Evolutionary conservation across 2,113 vertebrate species (phyloP).

Genomic region (Tenrec ecaudatus): DNA sequence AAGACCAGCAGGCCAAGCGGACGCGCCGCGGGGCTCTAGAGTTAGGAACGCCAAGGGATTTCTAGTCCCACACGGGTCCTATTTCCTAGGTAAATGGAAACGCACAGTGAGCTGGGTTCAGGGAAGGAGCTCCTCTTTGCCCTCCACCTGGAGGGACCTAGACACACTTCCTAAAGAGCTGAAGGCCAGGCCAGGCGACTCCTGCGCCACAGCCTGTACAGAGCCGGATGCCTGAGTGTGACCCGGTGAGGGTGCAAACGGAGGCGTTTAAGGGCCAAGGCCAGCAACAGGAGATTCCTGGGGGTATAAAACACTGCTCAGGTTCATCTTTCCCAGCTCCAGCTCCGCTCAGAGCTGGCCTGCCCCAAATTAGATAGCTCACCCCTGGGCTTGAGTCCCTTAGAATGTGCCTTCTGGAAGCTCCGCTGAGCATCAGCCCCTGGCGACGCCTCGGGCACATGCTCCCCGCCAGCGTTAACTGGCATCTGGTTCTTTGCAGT

Average conservation of each 20-base stretch:
- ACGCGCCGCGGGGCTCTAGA: neutral
- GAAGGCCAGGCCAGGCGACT: neutral
- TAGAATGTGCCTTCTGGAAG: neutral
- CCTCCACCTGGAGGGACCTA: neutral
- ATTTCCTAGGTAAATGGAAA: constrained; percentile 21
- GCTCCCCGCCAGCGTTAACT: neutral
- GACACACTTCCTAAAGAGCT: neutral
- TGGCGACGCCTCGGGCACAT: neutral
- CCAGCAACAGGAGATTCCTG: neutral
- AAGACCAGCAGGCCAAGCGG: constrained; percentile 64
- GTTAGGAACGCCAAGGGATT: neutral
- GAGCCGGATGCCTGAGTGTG: neutral
- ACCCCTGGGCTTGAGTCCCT: neutral
- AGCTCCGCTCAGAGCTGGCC: neutral
- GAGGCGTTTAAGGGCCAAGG: neutral
- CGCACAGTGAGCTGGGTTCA: constrained; percentile 7
- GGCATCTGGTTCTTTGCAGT: constrained; percentile 82
- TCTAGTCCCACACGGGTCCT: neutral
- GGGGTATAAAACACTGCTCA: neutral
- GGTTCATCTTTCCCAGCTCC: neutral
- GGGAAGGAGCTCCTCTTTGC: constrained; percentile 16
- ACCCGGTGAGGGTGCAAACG: neutral
- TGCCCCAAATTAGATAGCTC: neutral
- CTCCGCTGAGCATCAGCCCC: neutral
- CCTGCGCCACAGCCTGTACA: neutral